Evolutionary conservation across 2,113 vertebrate genomes (phyloP).

Genomic region (Poeciliopsis occidentalis): DNA sequence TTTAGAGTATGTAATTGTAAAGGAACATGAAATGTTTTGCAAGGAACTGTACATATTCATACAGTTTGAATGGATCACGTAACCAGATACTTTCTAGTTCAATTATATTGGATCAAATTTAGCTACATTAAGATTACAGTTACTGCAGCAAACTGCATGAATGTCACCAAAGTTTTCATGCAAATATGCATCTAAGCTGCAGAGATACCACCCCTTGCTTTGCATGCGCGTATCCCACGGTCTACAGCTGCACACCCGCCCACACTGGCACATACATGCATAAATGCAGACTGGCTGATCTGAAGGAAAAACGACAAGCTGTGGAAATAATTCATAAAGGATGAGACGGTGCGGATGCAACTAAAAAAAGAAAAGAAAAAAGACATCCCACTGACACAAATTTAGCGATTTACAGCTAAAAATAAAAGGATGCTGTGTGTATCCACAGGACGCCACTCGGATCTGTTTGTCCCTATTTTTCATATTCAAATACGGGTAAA

Average conservation of each 20-base stretch:
- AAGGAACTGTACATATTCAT: no score
- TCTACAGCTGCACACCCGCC: no score
- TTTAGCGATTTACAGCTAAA: constrained; percentile 1
- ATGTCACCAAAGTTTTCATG: neutral
- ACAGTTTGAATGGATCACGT: no score
- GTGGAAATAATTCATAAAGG: constrained; percentile 64
- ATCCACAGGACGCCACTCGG: neutral
- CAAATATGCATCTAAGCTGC: neutral
- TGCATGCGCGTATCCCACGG: no score
- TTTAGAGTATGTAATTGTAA: no score
- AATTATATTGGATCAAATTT: no score
- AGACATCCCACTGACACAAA: constrained; percentile 11
- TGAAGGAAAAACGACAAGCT: constrained; percentile 58
- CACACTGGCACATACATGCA: constrained; percentile 14
- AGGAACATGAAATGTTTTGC: no score
- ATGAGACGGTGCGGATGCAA: neutral
- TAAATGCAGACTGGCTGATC: constrained; percentile 44
- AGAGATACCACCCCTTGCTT: neutral
- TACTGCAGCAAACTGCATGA: neutral
- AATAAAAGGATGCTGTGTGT: constrained; percentile 1
- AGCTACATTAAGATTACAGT: neutral
- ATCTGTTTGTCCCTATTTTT: constrained; percentile 57
- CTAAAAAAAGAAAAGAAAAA: neutral
- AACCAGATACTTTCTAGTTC: no score
- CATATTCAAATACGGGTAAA: constrained; percentile 53